Conservation (phyloP, 2,113 vertebrate species). For the Lichenostomus cassidix region DNA sequence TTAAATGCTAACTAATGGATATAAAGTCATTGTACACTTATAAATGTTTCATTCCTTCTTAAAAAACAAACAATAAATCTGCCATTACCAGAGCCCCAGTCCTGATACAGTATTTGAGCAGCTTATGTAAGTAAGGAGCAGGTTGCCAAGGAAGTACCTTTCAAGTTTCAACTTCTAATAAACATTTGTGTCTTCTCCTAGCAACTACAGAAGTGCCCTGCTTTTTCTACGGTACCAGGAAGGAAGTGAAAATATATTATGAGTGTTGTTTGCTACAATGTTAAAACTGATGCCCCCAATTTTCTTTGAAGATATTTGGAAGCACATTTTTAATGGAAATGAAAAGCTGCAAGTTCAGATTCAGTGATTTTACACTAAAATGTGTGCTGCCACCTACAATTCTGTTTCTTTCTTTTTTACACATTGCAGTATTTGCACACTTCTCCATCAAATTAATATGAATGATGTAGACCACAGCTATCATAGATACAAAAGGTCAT, state of each 20-base stretch:
- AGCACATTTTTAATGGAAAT: not conserved
- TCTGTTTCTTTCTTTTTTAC: not conserved
- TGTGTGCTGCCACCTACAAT: not conserved
- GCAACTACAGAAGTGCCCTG: not conserved
- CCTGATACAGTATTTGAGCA: not conserved
- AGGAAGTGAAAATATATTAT: not conserved
- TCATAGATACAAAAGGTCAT: not conserved
- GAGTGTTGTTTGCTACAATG: not conserved
- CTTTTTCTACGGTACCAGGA: not conserved
- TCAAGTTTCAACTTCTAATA: not conserved
- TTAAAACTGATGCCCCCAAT: not conserved
- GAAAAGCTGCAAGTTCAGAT: not conserved
- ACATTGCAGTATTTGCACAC: not conserved
- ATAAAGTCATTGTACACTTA: not conserved
- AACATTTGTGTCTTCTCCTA: conserved; percentile 14
- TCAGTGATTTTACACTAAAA: not conserved
- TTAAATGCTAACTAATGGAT: not conserved
- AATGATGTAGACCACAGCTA: not conserved
- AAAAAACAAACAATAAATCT: not conserved
- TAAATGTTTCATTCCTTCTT: not conserved
- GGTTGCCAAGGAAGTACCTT: not conserved
- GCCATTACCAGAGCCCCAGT: not conserved
- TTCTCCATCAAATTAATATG: not conserved
- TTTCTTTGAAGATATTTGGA: not conserved
- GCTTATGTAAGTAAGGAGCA: not conserved